Evolutionary conservation across 1,140 invertebrate species (phyloP).

Genomic region (Mizuhopecten yessoensis): DNA sequence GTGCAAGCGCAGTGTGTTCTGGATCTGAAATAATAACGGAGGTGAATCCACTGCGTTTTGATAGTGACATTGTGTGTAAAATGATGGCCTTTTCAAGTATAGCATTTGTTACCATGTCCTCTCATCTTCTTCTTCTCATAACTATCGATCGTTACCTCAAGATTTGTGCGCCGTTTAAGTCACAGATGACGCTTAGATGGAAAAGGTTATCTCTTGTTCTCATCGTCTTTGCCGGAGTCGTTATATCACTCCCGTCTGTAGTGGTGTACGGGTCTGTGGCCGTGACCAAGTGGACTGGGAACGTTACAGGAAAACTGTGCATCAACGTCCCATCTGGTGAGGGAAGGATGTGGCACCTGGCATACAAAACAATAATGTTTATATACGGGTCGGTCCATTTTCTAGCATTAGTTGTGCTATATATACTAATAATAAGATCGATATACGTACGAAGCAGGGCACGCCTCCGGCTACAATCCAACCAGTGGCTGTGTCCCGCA

Average conservation of each 20-base stretch:
- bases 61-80: neutral
- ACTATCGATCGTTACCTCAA: conserved; percentile 16
- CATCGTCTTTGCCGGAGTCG: neutral
- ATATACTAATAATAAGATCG: neutral
- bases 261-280: neutral
- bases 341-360: neutral
- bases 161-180: neutral
- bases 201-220: neutral
- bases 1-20: neutral
- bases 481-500: neutral
- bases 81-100: conserved; percentile 12
- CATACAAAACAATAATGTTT: neutral
- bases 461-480: neutral
- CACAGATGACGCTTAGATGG: neutral
- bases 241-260: neutral
- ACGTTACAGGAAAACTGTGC: neutral
- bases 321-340: neutral
- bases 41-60: neutral
- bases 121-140: neutral
- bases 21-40: conserved; percentile 17
- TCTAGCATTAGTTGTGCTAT: neutral
- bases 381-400: neutral
- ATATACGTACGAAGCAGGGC: neutral
- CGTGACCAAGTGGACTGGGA: neutral
- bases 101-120: conserved; percentile 8